Percentiles rank a stretch among this genome's conserved stretches.
Conservation (phyloP, 2,888 invertebrate species). For the Parnassius mnemosyne region DNA sequence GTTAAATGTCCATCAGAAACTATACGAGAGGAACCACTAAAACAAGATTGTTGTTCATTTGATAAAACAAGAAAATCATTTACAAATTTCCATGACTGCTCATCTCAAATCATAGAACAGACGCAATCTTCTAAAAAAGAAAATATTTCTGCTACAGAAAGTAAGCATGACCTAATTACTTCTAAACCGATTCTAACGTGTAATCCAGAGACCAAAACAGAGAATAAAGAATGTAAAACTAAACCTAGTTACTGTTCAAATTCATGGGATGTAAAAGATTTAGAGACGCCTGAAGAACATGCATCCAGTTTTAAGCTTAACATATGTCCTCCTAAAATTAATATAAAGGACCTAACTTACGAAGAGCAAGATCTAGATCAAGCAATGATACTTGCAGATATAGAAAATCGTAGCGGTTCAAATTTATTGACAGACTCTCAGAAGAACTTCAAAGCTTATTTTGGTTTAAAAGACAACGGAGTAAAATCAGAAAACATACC, state of each 20-base stretch:
- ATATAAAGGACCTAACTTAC: constrained; percentile 4
- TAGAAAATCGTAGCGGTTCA: not conserved
- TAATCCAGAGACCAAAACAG: not conserved
- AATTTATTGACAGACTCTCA: constrained; percentile 14
- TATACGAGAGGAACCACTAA: not conserved
- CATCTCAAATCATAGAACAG: not conserved
- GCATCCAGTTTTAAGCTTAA: constrained; percentile 10
- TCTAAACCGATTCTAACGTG: constrained; percentile 3
- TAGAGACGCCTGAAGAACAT: not conserved
- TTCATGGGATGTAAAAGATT: not conserved
- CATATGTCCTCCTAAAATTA: constrained; percentile 16
- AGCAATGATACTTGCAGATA: not conserved
- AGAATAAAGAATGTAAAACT: constrained; percentile 6
- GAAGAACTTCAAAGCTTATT: constrained; percentile 20
- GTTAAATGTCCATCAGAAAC: constrained; percentile 12
- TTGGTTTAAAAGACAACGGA: constrained; percentile 12
- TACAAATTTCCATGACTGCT: constrained; percentile 12
- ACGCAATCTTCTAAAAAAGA: constrained; percentile 6
- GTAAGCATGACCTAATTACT: not conserved
- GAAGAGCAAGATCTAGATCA: not conserved
- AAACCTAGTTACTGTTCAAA: constrained; percentile 21
- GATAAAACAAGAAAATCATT: constrained; percentile 5
- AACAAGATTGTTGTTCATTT: constrained; percentile 9
- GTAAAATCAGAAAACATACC: constrained; percentile 5
- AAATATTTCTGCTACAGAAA: not conserved